Base-by-base conservation (phyloP, 2,888 invertebrate genomes). In the Synergus japonicus region DNA sequence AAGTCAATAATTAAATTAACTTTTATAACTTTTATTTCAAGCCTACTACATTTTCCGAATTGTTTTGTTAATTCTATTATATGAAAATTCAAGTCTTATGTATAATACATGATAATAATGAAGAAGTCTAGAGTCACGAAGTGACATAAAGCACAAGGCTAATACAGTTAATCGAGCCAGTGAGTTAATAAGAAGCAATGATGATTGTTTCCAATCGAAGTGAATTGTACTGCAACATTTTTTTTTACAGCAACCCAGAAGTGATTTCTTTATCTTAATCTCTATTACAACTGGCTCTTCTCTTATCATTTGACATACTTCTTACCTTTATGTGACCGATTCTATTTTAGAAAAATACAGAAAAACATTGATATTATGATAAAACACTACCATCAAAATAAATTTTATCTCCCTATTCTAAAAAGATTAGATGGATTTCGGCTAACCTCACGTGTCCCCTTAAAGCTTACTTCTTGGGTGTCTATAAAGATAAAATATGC, bases 221-320 rank as follows among this genome's bases (percentile, higher is more conserved):
- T 69, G 37, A 54, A 54, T 49, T 37, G 10, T 37, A 49, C 2
- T 49, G 29, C 46, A 44, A 29, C 49, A 54, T 22, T 73, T n/a
- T 73, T 29, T 46, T n/a, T 54, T 3, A 4, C 49, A 54, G 8
- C 46, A 49, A 15, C 29, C 29, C 37, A 73, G 49, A 49, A 49
- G n/a, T 73, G 49, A 49, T 73, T 73, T 49, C 29, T 49, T 69
- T 46, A 54, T 73, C 37, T 15, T 54, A n/a, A 73, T 73, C 22
- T 73, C n/a, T 41, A 67, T 67, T 46, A 67, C 41, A 58, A 54
- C 37, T 73, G 37, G 37, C n/a, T 54, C 49, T 73, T 73, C n/a
- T 54, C 73, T 73, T 73, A 73, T 73, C 73, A 73, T 54, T 49
- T 73, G 73, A 73, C 73, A 73, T 54, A 73, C 49, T 73, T 73